Base-by-base conservation (phyloP, 2,797 vertebrate species). In the Crenichthys baileyi region DNA sequence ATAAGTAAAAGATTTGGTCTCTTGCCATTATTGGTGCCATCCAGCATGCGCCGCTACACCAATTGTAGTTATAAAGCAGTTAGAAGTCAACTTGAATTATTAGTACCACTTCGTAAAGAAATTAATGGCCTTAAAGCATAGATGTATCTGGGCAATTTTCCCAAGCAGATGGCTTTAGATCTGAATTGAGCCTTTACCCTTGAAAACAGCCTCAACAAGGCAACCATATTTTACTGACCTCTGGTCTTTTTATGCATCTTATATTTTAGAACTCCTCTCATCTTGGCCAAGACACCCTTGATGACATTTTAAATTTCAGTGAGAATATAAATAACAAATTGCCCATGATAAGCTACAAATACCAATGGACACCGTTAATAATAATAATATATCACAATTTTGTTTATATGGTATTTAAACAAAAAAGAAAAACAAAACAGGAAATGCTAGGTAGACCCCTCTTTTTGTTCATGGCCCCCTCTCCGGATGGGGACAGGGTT, bases 81-180 rank as follows among this genome's bases (percentile, higher is more conserved):
- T 90, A 82, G 83, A 87, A 85, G 86, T 91, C 83, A 83, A 82
- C 81, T 81, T 76, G 70, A 86, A 86, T 87, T 77, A 83, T 90
- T 90, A 88, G 86, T 90, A 86, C 84, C 91, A 90, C 86, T 90
- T 91, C 88, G 91, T 78, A 86, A 74, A 56, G 77, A 77, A 73
- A 89, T 60, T 77, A 82, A 87, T 90, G 83, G 78, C 65, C 78
- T 80, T 76, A 82, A 79, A 83, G 83, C 71, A 75, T 80, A 85
- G 76, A 83, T 83, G 83, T 46, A 83, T 82, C 79, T 72, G 79
- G 77, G 90, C 86, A 73, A 81, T 84, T 77, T 85, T 80, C 67
- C 77, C 83, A 67, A 87, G 88, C 83, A 84, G 87, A 90, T 86
- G 83, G 80, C 73, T 76, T 82, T 79, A 83, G 75, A 83, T 89